These are phyloP conservation scores for Dicyrtomina minuta DNA, from an alignment of 2,888 invertebrate species.

Conservation along the genomic window DNA sequence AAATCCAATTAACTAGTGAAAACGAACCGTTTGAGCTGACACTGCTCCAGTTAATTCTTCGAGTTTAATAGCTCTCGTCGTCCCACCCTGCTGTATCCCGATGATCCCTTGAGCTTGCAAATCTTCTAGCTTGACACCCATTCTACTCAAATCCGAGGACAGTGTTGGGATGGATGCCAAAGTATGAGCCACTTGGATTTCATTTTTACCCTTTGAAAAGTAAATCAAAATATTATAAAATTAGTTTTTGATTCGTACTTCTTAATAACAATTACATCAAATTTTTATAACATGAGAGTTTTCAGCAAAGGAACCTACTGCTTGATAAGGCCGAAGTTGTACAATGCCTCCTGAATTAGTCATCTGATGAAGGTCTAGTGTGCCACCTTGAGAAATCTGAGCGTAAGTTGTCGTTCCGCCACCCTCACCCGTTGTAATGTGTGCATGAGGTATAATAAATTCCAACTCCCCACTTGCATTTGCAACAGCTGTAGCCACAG, in stretches of 20 bases:
- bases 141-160: constrained; percentile 46
- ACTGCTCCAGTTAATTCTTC: constrained; percentile 38
- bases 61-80: constrained; percentile 47
- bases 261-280: neutral
- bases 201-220: constrained; percentile 44
- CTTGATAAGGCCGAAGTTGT: constrained; percentile 49
- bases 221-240: neutral
- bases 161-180: constrained; percentile 48
- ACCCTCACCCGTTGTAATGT: constrained; percentile 19
- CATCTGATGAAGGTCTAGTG: constrained; percentile 50
- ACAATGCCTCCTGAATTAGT: constrained; percentile 48
- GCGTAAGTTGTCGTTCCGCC: constrained; percentile 40
- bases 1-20: neutral
- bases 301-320: constrained; percentile 30
- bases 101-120: constrained; percentile 49
- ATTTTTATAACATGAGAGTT: neutral
- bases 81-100: constrained; percentile 44
- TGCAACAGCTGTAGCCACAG: constrained; percentile 24
- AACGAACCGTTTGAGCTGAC: neutral
- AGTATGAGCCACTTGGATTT: constrained; percentile 50
- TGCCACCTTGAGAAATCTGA: constrained; percentile 36
- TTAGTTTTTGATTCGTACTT: neutral
- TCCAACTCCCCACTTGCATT: constrained; percentile 47
- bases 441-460: constrained; percentile 47
- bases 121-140: constrained; percentile 52